These are phyloP conservation scores for Monodelphis domestica DNA, from an alignment of 2,797 vertebrate species.

Conservation along the genomic window DNA sequence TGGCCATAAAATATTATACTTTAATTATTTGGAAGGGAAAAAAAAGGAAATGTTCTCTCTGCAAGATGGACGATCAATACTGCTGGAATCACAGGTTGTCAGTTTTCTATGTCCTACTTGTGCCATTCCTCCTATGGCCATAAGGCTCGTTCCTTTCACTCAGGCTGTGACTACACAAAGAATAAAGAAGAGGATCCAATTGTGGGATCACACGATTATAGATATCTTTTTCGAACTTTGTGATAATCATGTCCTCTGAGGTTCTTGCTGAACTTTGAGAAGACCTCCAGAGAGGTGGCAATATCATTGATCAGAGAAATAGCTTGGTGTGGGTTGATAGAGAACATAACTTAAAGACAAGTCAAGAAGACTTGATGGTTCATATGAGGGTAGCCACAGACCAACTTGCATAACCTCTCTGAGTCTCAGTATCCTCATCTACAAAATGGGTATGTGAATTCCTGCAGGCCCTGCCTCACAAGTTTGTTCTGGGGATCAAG, in stretches of 20 bases:
- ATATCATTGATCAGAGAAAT: background rate
- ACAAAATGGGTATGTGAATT: background rate
- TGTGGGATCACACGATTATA: accelerated
- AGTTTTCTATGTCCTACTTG: background rate
- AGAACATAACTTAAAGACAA: background rate
- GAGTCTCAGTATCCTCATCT: background rate
- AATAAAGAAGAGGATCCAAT: background rate
- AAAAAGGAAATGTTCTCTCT: slow-evolving; percentile 78
- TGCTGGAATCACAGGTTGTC: slow-evolving; percentile 29
- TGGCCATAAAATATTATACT: slow-evolving; percentile 88
- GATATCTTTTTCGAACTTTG: background rate
- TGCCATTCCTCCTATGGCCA: background rate
- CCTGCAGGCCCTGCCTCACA: background rate
- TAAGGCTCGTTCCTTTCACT: slow-evolving; percentile 17
- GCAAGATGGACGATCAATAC: slow-evolving; percentile 78
- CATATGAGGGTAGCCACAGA: background rate
- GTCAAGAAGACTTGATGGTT: background rate
- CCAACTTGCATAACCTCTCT: background rate
- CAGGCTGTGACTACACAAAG: background rate
- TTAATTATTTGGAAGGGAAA: slow-evolving; percentile 86
- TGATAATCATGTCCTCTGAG: background rate
- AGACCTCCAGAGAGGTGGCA: background rate
- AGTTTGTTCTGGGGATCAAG: background rate
- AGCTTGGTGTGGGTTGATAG: background rate
- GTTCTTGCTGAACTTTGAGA: no score